Conservation (phyloP, 2,113 vertebrate species). For the Athene noctua region DNA sequence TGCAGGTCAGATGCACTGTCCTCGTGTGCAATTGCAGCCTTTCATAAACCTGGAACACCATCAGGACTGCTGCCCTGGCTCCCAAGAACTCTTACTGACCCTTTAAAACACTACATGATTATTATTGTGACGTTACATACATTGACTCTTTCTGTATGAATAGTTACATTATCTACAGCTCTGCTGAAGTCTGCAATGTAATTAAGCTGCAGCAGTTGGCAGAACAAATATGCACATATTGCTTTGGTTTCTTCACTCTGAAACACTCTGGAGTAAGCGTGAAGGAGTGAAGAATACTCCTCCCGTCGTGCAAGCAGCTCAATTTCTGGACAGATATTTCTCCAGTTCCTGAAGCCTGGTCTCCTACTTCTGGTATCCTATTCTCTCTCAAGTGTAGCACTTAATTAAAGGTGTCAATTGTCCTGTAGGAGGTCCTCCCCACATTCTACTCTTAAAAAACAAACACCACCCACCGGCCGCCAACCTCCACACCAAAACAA, state of each 20-base stretch:
- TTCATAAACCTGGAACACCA: not conserved
- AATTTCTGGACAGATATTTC: not conserved
- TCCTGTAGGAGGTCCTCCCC: not conserved
- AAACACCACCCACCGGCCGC: not conserved
- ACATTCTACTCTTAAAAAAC: not conserved
- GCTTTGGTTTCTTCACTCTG: not conserved
- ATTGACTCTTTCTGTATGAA: not conserved
- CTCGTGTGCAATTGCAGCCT: rapidly evolving
- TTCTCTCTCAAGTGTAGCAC: not conserved
- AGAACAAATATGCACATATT: not conserved
- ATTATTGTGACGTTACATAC: not conserved
- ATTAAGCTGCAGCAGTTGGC: constrained; percentile 12
- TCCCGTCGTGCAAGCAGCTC: not conserved
- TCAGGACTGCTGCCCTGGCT: not conserved
- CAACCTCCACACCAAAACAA: not conserved
- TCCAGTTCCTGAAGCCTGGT: not conserved
- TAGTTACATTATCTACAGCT: not conserved
- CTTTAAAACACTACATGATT: not conserved
- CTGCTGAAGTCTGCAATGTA: not conserved
- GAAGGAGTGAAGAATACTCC: not conserved
- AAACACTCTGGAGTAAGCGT: not conserved
- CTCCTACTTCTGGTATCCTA: not conserved
- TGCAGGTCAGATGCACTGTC: not conserved
- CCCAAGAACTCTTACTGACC: not conserved
- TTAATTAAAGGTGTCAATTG: not conserved